Evolutionary conservation across 2,113 vertebrate species (phyloP).

Genomic region (Bubo blakistoni): DNA sequence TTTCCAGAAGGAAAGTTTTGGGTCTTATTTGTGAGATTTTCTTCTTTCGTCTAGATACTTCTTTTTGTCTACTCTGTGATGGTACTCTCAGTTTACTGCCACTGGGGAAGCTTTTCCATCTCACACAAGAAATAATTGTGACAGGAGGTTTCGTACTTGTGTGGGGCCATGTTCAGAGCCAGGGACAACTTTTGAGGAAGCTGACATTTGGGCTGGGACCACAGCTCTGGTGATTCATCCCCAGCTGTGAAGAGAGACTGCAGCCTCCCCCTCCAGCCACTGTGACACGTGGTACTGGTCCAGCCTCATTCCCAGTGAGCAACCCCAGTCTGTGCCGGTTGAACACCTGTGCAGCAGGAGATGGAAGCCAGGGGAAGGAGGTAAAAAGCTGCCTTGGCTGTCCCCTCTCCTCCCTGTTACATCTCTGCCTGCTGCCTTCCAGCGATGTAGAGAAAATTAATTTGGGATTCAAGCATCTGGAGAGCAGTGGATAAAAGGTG

Average conservation of each 20-base stretch:
- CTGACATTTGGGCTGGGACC: not conserved
- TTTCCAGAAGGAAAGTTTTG: not conserved
- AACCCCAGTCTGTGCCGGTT: accelerated
- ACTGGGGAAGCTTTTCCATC: not conserved
- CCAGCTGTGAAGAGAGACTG: not conserved
- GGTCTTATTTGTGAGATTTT: not conserved
- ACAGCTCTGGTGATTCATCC: not conserved
- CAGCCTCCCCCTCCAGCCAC: not conserved
- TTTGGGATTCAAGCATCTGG: not conserved
- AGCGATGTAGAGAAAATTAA: not conserved
- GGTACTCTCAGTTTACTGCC: not conserved
- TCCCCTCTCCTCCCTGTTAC: not conserved
- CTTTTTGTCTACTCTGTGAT: not conserved
- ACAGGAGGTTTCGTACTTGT: not conserved
- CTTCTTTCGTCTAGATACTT: not conserved
- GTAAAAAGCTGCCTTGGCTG: not conserved
- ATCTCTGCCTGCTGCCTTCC: not conserved
- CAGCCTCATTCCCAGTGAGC: not conserved
- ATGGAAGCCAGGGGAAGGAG: not conserved
- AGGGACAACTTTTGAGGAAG: not conserved
- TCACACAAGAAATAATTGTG: not conserved
- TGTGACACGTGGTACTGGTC: not conserved
- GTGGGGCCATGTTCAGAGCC: not conserved
- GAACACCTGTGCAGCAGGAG: not conserved
- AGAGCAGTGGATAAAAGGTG: not conserved